phyloP scores from a whole-genome alignment of 1,140 invertebrate species.

The Zaprionus taronus region DNA sequence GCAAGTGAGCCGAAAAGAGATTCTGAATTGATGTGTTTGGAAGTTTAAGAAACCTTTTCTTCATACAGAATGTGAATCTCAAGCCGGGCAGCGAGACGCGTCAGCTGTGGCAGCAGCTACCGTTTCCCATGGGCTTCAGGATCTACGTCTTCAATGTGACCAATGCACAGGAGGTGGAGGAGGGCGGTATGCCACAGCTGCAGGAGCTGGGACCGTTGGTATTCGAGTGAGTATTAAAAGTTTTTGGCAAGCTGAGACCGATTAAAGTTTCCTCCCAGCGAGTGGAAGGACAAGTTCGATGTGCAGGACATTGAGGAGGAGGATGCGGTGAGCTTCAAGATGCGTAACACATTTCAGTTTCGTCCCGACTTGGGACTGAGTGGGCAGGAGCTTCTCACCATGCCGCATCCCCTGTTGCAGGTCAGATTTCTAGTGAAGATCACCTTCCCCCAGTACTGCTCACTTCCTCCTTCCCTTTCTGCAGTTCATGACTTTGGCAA shows the following conservation, averaged over 20 bases:
- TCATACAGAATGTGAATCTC: conserved; percentile 85
- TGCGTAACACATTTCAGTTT: conserved; percentile 87
- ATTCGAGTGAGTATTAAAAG: conserved; percentile 87
- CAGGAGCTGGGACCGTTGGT: conserved; percentile 90
- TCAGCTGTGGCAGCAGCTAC: conserved; percentile 88
- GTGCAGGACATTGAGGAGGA: conserved; percentile 69
- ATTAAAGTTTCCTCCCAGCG: conserved; percentile 1
- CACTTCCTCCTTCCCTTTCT: conserved; percentile 67
- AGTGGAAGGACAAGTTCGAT: conserved; percentile 54
- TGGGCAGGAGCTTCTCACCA: conserved; percentile 85
- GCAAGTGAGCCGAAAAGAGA: conserved; percentile 10
- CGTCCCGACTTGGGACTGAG: conserved; percentile 70
- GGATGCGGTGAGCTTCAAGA: conserved; percentile 89
- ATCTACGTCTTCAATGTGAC: conserved; percentile 93
- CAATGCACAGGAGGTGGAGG: conserved; percentile 84
- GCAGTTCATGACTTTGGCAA: conserved; percentile 85
- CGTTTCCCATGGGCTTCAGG: conserved; percentile 89
- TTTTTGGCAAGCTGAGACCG: too few relatives aligned
- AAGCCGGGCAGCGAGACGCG: conserved; percentile 87
- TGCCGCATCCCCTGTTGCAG: conserved; percentile 87
- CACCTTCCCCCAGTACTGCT: background rate
- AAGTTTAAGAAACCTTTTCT: background rate
- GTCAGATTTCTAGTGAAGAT: conserved; percentile 60
- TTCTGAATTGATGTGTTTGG: too few relatives aligned
- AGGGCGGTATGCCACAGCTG: conserved; percentile 89